phyloP scores from a whole-genome alignment of 2,888 invertebrate genomes.

The Hemaris fuciformis region DNA sequence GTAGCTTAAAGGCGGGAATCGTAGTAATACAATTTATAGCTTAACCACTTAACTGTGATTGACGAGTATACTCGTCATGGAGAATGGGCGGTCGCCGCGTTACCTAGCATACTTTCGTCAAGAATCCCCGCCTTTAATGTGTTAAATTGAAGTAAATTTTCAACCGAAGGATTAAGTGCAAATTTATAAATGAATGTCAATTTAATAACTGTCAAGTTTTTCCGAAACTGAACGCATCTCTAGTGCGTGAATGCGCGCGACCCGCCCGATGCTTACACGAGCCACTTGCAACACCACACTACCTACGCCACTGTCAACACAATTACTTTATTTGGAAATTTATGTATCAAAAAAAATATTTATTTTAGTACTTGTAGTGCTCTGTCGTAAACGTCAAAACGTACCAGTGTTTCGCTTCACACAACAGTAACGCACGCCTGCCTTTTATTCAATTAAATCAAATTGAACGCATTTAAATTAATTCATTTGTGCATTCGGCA shows the following conservation, averaged over 20 bases:
- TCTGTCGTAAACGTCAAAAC: constrained; percentile 18
- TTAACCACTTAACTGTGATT: too few species aligned
- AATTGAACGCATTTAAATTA: neutral
- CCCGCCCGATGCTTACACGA: constrained; percentile 39
- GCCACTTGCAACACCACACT: constrained; percentile 42
- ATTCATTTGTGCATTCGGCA: neutral
- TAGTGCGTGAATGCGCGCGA: constrained; percentile 17
- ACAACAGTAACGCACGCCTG: constrained; percentile 39
- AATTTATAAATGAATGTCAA: neutral
- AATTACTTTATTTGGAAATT: constrained; percentile 56
- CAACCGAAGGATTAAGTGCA: too few species aligned
- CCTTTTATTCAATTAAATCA: constrained; percentile 21
- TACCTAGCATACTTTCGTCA: too few species aligned
- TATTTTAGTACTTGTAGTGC: constrained; percentile 10
- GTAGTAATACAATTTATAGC: too few species aligned
- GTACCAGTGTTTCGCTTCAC: constrained; percentile 67
- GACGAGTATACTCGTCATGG: too few species aligned
- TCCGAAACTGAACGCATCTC: neutral
- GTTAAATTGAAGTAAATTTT: too few species aligned
- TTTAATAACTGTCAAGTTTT: neutral
- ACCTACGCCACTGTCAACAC: constrained; percentile 52
- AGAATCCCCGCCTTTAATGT: too few species aligned
- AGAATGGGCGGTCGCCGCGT: too few species aligned
- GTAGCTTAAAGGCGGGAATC: too few species aligned
- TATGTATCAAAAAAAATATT: constrained; percentile 54